Conservation (phyloP, 2,113 vertebrate species). For the Centropus bengalensis region DNA sequence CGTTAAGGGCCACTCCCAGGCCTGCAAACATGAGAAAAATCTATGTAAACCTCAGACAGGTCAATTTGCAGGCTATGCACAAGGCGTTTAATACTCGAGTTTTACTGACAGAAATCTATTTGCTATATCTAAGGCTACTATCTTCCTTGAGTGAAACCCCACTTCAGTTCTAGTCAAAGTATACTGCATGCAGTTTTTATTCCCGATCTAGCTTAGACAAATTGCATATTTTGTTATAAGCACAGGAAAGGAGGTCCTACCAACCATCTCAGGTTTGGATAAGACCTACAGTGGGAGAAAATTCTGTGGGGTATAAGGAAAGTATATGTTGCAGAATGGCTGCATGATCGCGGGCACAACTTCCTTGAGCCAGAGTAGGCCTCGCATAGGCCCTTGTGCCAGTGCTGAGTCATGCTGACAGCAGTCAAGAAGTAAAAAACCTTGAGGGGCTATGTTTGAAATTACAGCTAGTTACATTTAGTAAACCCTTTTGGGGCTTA, state of each 20-base stretch:
- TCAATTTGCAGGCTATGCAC: background rate
- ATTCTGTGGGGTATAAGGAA: background rate
- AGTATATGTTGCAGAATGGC: too few species aligned
- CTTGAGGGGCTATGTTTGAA: too few species aligned
- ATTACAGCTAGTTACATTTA: too few species aligned
- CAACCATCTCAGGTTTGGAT: background rate
- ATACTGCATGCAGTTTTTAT: background rate
- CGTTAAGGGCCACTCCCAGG: background rate
- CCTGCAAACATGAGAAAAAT: background rate
- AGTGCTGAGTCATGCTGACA: too few species aligned
- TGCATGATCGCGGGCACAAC: too few species aligned
- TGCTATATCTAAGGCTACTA: background rate
- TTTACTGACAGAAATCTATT: background rate
- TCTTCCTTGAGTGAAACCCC: background rate
- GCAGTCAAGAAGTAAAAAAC: too few species aligned
- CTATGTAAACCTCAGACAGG: background rate
- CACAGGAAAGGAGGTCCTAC: background rate
- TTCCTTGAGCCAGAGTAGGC: too few species aligned
- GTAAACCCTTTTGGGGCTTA: too few species aligned
- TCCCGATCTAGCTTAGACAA: background rate
- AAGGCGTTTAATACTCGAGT: background rate
- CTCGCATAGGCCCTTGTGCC: too few species aligned
- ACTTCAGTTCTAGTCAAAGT: background rate
- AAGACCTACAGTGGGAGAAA: background rate
- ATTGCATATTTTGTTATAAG: background rate